Evolutionary conservation across 2,797 vertebrate species (phyloP).

Genomic region (Pampus argenteus): DNA sequence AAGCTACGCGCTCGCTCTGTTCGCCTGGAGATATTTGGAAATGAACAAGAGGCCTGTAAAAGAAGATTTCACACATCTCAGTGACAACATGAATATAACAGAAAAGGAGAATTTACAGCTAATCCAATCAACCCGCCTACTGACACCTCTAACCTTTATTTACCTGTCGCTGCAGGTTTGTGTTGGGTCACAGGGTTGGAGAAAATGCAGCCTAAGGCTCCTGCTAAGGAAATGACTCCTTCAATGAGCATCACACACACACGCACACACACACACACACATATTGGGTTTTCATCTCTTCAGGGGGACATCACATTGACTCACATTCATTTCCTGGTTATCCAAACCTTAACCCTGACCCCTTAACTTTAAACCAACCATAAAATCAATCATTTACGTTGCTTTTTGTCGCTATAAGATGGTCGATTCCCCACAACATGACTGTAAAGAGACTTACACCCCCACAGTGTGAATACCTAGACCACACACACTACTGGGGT

Average conservation of each 20-base stretch:
- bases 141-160: conserved; percentile 6
- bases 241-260: conserved; percentile 8
- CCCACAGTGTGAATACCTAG: no score
- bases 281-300: no score
- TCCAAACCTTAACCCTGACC: no score
- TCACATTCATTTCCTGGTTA: no score
- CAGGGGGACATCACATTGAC: no score
- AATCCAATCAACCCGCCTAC: not conserved
- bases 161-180: not conserved
- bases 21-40: not conserved
- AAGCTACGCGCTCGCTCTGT: not conserved
- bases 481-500: not conserved
- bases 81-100: not conserved
- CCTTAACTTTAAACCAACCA: no score
- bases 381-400: no score
- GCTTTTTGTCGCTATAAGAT: no score
- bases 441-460: no score
- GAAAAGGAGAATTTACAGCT: not conserved
- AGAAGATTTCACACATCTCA: not conserved
- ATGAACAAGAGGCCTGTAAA: not conserved
- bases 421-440: no score
- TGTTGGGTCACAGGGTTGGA: not conserved
- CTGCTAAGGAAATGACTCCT: conserved; percentile 29
- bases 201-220: conserved; percentile 15
- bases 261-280: not conserved